Percentiles rank a stretch among this genome's conserved stretches.
Conservation (phyloP, 2,797 vertebrate species). For the Pseudochaenichthys georgianus region DNA sequence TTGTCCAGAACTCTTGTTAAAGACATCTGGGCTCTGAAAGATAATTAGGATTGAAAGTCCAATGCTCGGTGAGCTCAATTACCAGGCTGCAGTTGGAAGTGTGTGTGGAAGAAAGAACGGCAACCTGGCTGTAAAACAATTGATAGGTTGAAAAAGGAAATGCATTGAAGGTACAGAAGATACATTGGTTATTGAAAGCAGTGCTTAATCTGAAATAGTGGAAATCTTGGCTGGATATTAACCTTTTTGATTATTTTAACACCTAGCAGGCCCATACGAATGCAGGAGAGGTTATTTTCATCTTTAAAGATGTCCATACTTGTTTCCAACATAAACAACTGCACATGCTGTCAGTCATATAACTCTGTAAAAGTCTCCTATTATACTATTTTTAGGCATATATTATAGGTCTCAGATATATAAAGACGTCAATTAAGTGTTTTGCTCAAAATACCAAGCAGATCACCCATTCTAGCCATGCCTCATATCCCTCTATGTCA, state of each 20-base stretch:
- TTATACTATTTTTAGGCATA: no score
- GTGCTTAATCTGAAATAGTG: not conserved
- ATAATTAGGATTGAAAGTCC: not conserved
- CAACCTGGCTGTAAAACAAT: not conserved
- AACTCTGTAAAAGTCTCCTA: not conserved
- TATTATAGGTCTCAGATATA: no score
- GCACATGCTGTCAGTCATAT: constrained; percentile 12
- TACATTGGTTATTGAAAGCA: not conserved
- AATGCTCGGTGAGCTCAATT: not conserved
- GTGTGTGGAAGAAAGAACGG: not conserved
- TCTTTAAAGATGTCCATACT: constrained; percentile 13
- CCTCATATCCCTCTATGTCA: no score
- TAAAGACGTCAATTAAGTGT: no score
- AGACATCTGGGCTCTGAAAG: not conserved
- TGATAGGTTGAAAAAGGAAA: not conserved
- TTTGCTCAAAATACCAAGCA: no score
- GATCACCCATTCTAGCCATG: no score
- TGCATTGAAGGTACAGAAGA: no score
- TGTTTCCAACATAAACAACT: not conserved
- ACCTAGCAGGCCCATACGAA: not conserved
- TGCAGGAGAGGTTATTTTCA: not conserved
- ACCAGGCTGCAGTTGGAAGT: not conserved
- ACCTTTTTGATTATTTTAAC: not conserved
- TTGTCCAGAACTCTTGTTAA: not conserved
- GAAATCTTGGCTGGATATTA: not conserved